phyloP scores from a whole-genome alignment of 2,888 invertebrate genomes.

The Caenorhabditis auriculariae region DNA sequence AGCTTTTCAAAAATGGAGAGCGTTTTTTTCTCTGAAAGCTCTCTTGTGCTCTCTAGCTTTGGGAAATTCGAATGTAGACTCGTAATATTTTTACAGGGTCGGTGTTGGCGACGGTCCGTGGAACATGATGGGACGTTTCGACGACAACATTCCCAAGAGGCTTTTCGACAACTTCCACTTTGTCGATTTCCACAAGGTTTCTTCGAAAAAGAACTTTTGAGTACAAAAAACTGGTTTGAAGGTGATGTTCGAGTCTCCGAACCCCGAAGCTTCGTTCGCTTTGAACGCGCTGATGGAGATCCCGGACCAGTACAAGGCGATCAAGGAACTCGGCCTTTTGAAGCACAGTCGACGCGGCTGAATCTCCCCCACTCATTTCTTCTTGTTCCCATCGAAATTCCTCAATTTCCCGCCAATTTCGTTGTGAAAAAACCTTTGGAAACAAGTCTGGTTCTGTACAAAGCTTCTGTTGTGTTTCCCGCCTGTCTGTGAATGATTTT shows the following conservation, averaged over 20 bases:
- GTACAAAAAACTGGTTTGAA: conserved; percentile 19
- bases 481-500: too few species aligned
- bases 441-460: too few species aligned
- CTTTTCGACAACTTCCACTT: conserved; percentile 70
- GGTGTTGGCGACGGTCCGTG: conserved; percentile 69
- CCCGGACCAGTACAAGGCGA: conserved; percentile 61
- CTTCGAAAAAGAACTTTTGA: neutral
- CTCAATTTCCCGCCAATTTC: too few species aligned
- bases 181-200: conserved; percentile 67
- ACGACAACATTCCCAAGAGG: conserved; percentile 66
- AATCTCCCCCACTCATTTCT: neutral
- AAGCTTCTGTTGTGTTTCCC: too few species aligned
- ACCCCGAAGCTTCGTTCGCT: conserved; percentile 66
- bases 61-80: too few species aligned
- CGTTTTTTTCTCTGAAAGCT: too few species aligned
- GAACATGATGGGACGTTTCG: conserved; percentile 68
- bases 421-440: too few species aligned
- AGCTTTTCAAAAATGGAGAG: neutral
- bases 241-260: conserved; percentile 63
- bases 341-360: conserved; percentile 57
- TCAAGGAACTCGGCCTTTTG: conserved; percentile 57
- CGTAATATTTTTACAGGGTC: conserved; percentile 56
- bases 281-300: conserved; percentile 69
- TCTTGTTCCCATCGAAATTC: too few species aligned
- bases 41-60: too few species aligned